Percentiles rank a stretch among this genome's conserved stretches.
Evolutionary conservation across 2,888 invertebrate genomes (phyloP).

Genomic region (Pachycephus smyrnensis): DNA sequence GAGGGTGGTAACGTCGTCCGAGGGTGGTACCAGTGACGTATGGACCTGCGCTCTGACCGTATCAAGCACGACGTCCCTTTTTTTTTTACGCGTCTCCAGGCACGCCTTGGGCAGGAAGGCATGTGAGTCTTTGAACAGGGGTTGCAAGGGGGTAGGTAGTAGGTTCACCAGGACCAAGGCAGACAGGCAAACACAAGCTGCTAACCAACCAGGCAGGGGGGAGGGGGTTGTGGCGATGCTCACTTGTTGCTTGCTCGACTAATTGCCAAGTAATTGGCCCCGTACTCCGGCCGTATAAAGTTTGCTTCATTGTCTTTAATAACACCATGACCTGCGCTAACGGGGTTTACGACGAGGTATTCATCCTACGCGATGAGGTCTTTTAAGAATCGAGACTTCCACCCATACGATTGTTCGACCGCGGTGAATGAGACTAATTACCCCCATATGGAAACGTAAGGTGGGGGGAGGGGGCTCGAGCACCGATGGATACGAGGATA

Average conservation of each 20-base stretch:
- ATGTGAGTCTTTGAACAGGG: neutral
- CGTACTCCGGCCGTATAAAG: conserved; percentile 62
- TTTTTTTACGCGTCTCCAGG: neutral
- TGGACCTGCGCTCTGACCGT: neutral
- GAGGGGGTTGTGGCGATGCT: conserved; percentile 58
- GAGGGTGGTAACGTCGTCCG: neutral
- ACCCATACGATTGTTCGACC: neutral
- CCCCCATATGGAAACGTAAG: neutral
- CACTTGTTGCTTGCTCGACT: conserved; percentile 65
- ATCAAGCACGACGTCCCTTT: neutral
- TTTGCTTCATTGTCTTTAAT: conserved; percentile 67
- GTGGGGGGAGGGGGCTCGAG: neutral
- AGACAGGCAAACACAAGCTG: conserved; percentile 8
- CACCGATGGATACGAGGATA: neutral
- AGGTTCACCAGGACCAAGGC: conserved; percentile 8
- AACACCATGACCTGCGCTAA: conserved; percentile 64
- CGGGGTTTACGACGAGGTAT: conserved; percentile 28
- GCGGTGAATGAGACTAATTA: neutral
- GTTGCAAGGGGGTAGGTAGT: neutral
- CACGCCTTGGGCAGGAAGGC: conserved; percentile 30
- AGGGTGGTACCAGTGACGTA: neutral
- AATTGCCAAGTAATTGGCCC: conserved; percentile 67
- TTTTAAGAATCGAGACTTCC: neutral
- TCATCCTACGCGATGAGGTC: neutral
- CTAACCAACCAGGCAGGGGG: conserved; percentile 30